Evolutionary conservation across 2,797 vertebrate genomes (phyloP), one percentile per base, ranked within the genome.

Genomic region (Sparus aurata): DNA sequence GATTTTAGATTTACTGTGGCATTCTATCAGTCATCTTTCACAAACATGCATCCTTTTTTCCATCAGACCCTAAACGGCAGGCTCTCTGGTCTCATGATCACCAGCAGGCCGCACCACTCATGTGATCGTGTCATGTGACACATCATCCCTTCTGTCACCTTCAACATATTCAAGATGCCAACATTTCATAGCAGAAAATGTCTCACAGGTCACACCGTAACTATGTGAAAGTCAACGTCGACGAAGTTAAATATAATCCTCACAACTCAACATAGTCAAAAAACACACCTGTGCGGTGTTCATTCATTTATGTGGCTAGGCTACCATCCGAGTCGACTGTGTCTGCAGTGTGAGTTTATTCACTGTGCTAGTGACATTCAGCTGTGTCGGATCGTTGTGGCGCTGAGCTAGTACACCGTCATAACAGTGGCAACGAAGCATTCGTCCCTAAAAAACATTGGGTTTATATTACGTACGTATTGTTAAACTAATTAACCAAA

Each of bases 111-210:
- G 30, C 38, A 16, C 3, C 13, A 0, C 57, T 91, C 94, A 94
- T 89, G 91, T 95, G 94, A 94, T 20, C 12, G 8, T 68, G 66
- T 95, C 94, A 94, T 92, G 91, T 95, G 94, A 90, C 49, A 15
- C 53, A 70, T 87, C 81, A 79, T 76, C 75, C 83, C 85, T 83
- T 90, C 89, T 89, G 87, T 86, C 86, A 64, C 30, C 64, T 5
- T 27, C 22, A 52, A 30, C 3, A 23, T 15, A 25, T 53, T 53
- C 18, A 22, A 9, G 5, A n/a, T n/a, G 11, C 1, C 8, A 11
- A 25, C 4, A 65, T n/a, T 2, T 30, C 4, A 0, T 49, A 12
- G 7, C 15, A 25, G 1, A 2, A 2, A 7, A 1, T 12, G 67
- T 12, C 20, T 25, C 0, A 4, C 0, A 63, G 16, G 0, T 7